phyloP scores from a whole-genome alignment of 2,797 vertebrate species.

The Ctenochaetus hawaiiensis region DNA sequence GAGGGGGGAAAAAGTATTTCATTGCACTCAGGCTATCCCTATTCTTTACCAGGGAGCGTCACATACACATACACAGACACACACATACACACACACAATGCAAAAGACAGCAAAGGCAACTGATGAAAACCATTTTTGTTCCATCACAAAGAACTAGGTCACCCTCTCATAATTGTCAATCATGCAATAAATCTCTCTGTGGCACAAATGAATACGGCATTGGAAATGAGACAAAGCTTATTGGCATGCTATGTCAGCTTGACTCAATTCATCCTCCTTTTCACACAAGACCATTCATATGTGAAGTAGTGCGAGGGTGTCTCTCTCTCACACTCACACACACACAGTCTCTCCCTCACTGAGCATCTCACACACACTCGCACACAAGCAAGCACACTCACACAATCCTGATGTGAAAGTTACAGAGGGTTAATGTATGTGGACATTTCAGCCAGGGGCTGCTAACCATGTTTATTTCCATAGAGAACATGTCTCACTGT shows the following conservation, averaged over 20 bases:
- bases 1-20: slow-evolving; percentile 55
- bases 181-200: slow-evolving; percentile 93
- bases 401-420: slow-evolving; percentile 64
- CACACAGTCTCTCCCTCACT: slow-evolving; percentile 17
- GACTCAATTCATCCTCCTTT: slow-evolving; percentile 91
- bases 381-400: slow-evolving; percentile 32
- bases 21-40: slow-evolving; percentile 75
- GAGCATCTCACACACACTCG: slow-evolving; percentile 35
- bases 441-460: slow-evolving; percentile 76
- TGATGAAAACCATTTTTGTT: slow-evolving; percentile 91
- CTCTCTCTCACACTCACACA: slow-evolving; percentile 47
- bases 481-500: slow-evolving; percentile 58
- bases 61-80: slow-evolving; percentile 35
- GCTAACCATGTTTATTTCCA: slow-evolving; percentile 74
- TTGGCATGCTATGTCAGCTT: slow-evolving; percentile 92
- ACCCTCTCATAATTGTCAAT: slow-evolving; percentile 94
- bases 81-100: slow-evolving; percentile 73
- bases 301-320: slow-evolving; percentile 85
- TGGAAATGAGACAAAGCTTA: slow-evolving; percentile 93
- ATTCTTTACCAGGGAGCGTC: slow-evolving; percentile 75
- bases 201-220: slow-evolving; percentile 91
- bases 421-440: slow-evolving; percentile 75
- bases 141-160: slow-evolving; percentile 91
- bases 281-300: slow-evolving; percentile 90
- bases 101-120: slow-evolving; percentile 84